phyloP scores from a whole-genome alignment of 1,140 invertebrate species.

The Zaprionus africanus region DNA sequence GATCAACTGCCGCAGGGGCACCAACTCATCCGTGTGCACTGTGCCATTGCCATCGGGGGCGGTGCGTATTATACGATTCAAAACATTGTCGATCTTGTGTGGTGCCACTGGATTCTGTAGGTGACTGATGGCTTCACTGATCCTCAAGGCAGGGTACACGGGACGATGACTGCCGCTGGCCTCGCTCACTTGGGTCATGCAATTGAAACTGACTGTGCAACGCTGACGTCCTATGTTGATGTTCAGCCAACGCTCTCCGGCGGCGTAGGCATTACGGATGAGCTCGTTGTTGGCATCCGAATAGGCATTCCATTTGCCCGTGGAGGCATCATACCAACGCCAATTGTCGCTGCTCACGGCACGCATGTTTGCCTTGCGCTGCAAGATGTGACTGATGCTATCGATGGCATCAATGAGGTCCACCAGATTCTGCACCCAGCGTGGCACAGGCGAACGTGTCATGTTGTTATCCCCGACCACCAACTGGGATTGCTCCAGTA shows the following conservation, averaged over 20 bases:
- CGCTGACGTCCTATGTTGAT: slow-evolving; percentile 91
- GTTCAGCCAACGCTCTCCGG: slow-evolving; percentile 89
- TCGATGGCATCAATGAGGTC: slow-evolving; percentile 93
- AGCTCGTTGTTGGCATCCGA: slow-evolving; percentile 90
- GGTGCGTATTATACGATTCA: slow-evolving; percentile 61
- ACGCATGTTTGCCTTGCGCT: slow-evolving; percentile 89
- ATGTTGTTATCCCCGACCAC: background rate
- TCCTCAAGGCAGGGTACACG: slow-evolving; percentile 89
- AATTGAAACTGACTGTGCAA: slow-evolving; percentile 92
- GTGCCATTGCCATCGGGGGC: slow-evolving; percentile 43
- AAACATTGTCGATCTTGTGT: slow-evolving; percentile 51
- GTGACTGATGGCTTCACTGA: slow-evolving; percentile 66
- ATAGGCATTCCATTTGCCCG: slow-evolving; percentile 93
- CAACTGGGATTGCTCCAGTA: slow-evolving; percentile 57
- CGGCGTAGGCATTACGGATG: slow-evolving; percentile 93
- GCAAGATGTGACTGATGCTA: slow-evolving; percentile 90
- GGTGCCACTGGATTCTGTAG: slow-evolving; percentile 40
- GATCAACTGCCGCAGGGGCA: slow-evolving; percentile 51
- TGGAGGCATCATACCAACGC: slow-evolving; percentile 95
- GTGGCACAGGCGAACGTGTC: slow-evolving; percentile 86
- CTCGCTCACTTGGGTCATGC: slow-evolving; percentile 93
- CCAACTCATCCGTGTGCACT: slow-evolving; percentile 50
- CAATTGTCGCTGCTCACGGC: slow-evolving; percentile 89
- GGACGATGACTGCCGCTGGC: slow-evolving; percentile 93
- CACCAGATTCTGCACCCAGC: slow-evolving; percentile 92